A percentile compares a stretch with the other conserved stretches of the same genome.
Evolutionary conservation across 2,888 invertebrate genomes (phyloP).

Genomic region (Exephanes ischioxanthus): DNA sequence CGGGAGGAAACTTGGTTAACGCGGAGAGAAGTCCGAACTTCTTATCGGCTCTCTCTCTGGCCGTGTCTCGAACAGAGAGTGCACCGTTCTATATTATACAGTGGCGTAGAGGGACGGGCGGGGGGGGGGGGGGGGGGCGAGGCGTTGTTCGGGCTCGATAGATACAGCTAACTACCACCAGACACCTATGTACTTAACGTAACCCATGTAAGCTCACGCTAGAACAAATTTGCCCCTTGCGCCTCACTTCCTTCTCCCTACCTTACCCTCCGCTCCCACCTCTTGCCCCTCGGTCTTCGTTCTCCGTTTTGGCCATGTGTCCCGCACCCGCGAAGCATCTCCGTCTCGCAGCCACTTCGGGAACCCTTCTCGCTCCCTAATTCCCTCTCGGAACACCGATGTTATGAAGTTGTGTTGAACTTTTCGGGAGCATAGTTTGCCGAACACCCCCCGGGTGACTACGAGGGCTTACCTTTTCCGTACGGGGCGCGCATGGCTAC

Average conservation of each 20-base stretch:
- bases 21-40: conserved; percentile 59
- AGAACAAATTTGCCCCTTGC: conserved; percentile 83
- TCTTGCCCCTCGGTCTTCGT: conserved; percentile 69
- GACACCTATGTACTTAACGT: conserved; percentile 84
- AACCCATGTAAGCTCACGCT: conserved; percentile 85
- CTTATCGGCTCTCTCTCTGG: conserved; percentile 60
- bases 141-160: conserved; percentile 73
- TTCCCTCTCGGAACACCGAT: conserved; percentile 78
- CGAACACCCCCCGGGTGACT: conserved; percentile 80
- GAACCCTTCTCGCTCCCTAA: conserved; percentile 66
- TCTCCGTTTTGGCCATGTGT: conserved; percentile 33
- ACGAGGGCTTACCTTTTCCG: conserved; percentile 77
- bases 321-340: conserved; percentile 45
- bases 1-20: conserved; percentile 45
- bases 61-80: conserved; percentile 55
- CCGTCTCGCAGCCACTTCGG: conserved; percentile 48
- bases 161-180: conserved; percentile 80
- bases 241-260: conserved; percentile 65
- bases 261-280: conserved; percentile 19
- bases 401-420: conserved; percentile 85
- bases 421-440: conserved; percentile 84
- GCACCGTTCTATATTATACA: conserved; percentile 39
- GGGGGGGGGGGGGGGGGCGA: no score
- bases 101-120: conserved; percentile 47
- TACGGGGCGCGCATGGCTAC: conserved; percentile 70